Evolutionary conservation across 2,888 invertebrate genomes (phyloP).

Genomic region (Sisyra nigra): DNA sequence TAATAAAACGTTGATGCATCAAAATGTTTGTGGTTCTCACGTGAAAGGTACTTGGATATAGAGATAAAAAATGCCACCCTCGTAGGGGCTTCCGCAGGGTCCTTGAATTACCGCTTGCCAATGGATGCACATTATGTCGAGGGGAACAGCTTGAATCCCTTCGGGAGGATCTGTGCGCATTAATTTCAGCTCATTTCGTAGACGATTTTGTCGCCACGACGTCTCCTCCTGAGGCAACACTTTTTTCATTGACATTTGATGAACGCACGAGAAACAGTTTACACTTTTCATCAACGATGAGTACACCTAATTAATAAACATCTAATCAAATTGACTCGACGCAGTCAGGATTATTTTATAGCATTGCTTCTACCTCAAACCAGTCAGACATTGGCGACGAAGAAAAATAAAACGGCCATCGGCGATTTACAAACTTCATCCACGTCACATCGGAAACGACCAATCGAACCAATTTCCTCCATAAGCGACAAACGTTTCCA

Average conservation of each 20-base stretch:
- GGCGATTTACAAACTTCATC: slow-evolving; percentile 54
- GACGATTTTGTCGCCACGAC: slow-evolving; percentile 65
- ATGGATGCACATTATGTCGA: slow-evolving; percentile 68
- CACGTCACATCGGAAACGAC: slow-evolving; percentile 66
- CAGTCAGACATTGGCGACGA: slow-evolving; percentile 55
- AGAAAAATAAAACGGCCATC: slow-evolving; percentile 81
- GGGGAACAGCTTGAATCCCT: slow-evolving; percentile 66
- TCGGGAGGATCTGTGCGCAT: slow-evolving; percentile 66
- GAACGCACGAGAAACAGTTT: slow-evolving; percentile 74
- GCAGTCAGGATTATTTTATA: no score
- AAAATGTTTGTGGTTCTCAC: slow-evolving; percentile 25
- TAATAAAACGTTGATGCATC: not conserved
- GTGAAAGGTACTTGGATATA: slow-evolving; percentile 77
- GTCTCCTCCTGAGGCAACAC: slow-evolving; percentile 54
- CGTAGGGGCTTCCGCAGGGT: slow-evolving; percentile 84
- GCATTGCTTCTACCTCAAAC: slow-evolving; percentile 41
- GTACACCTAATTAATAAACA: slow-evolving; percentile 34
- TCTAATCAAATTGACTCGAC: no score
- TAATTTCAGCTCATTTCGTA: slow-evolving; percentile 58
- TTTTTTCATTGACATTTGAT: slow-evolving; percentile 65
- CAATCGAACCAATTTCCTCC: slow-evolving; percentile 65
- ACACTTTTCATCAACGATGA: slow-evolving; percentile 56
- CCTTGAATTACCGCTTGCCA: slow-evolving; percentile 92
- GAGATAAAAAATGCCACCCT: slow-evolving; percentile 83
- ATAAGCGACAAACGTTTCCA: slow-evolving; percentile 71